Evolutionary conservation across 1,140 invertebrate genomes (phyloP), one percentile per base, ranked within the genome.

Genomic region (Plutomurus gul): DNA sequence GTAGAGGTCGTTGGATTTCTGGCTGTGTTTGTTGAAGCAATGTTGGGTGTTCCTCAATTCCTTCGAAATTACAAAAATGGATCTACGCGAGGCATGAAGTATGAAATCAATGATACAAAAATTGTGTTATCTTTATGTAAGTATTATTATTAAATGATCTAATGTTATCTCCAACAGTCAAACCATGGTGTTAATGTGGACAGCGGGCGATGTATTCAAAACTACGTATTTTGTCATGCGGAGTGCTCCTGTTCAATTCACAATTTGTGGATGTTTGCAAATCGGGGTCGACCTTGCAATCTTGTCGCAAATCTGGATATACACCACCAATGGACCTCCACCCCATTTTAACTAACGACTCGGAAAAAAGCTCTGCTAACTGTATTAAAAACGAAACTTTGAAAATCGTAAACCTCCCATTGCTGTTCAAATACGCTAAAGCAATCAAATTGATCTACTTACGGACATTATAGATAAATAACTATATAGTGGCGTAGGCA

Each of bases 21-120:
- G 46, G 96, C 98, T 60, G 91, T 99, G 39, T 94, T 99, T 85
- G 96, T 94, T 7, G 98, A 99, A 88, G 97, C 98, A 22, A 95
- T 98, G 93, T 87, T 99, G 22, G 98, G 78, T 18, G 90, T 93
- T 13, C 96, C 96, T 37, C 97, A 99, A 87, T 93, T 99, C 85
- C 88, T 95, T 51, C 92, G 93, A 84, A 99, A 99, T 88, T 93
- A 91, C 85, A 88, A 90, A 80, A 94, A 94, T 84, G 95, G 96
- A 87, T 98, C 96, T 56, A 98, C 96, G 8, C 91, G 93, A 85
- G 97, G 97, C 86, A 98, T 99, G 96, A 99, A 96, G 96, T 98
- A 88, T 87, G 84, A 79, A 46, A 5, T 47, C 27, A 11, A 30
- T 49, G 7, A 13, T 49, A n/a, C 46, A 49, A n/a, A 33, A 39